These are phyloP conservation scores for Drosophila fungiperda DNA, from an alignment of 2,888 invertebrate genomes.

Conservation along the genomic window DNA sequence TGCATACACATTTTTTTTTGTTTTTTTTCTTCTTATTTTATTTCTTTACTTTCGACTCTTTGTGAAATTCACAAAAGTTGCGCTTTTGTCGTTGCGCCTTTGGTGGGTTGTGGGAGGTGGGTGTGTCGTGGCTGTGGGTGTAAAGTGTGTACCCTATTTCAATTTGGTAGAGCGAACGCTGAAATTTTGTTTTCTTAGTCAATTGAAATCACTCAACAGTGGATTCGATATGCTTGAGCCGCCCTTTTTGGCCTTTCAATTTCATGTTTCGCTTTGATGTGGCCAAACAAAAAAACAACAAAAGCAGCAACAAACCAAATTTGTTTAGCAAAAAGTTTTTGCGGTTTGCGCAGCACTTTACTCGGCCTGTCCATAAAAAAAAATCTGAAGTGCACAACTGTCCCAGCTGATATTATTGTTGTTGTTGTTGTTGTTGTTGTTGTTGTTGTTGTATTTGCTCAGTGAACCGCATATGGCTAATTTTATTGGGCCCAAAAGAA, in stretches of 20 bases:
- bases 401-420: slow-evolving; percentile 16
- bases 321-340: slow-evolving; percentile 67
- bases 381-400: slow-evolving; percentile 48
- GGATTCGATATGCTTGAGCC: slow-evolving; percentile 60
- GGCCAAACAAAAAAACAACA: slow-evolving; percentile 28
- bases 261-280: slow-evolving; percentile 75
- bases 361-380: slow-evolving; percentile 48
- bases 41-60: slow-evolving; percentile 28
- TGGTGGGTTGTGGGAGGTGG: slow-evolving; percentile 14
- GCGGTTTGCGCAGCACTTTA: slow-evolving; percentile 64
- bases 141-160: slow-evolving; percentile 2
- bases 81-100: slow-evolving; percentile 74
- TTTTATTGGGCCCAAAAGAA: slow-evolving; percentile 26
- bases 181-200: slow-evolving; percentile 77
- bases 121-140: background rate
- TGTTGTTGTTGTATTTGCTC: slow-evolving; percentile 44
- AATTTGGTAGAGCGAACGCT: slow-evolving; percentile 5
- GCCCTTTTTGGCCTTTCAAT: slow-evolving; percentile 72
- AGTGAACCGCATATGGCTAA: slow-evolving; percentile 59
- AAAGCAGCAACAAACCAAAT: slow-evolving; percentile 38
- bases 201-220: slow-evolving; percentile 76
- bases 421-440: slow-evolving; percentile 9
- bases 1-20: slow-evolving; percentile 49
- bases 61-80: slow-evolving; percentile 60
- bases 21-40: slow-evolving; percentile 20